A percentile compares a stretch with the other conserved stretches of the same genome.
Evolutionary conservation across 2,888 invertebrate species (phyloP).

Genomic region (Arenicola marina): DNA sequence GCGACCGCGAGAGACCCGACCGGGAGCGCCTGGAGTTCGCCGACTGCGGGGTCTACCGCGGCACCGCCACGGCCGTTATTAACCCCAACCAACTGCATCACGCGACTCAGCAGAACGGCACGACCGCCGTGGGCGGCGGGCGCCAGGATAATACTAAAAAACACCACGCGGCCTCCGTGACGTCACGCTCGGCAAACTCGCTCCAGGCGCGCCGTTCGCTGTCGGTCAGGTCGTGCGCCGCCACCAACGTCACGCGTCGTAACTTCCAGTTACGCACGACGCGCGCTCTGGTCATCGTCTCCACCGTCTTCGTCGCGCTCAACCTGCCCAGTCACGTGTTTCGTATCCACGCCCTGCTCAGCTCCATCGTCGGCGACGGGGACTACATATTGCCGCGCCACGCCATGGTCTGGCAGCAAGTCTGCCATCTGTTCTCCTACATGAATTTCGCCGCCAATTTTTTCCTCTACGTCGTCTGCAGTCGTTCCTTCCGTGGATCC

Average conservation of each 20-base stretch:
- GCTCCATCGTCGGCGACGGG: not conserved
- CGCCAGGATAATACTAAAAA: too few species aligned
- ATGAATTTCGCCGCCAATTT: conserved; percentile 24
- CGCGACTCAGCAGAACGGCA: too few species aligned
- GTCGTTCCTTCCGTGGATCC: conserved; percentile 14
- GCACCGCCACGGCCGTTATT: too few species aligned
- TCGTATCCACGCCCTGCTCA: conserved; percentile 2
- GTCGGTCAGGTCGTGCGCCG: not conserved
- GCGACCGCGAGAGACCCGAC: too few species aligned
- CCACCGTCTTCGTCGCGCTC: conserved; percentile 22
- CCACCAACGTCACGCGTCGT: not conserved
- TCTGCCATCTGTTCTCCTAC: conserved; percentile 23
- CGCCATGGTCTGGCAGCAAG: conserved; percentile 14
- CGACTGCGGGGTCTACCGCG: too few species aligned
- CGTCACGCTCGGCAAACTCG: not conserved
- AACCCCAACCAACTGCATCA: too few species aligned
- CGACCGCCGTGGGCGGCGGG: not conserved
- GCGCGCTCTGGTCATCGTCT: conserved; percentile 22
- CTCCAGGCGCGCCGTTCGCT: not conserved
- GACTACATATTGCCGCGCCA: not conserved
- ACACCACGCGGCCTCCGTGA: not conserved
- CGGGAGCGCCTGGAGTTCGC: too few species aligned
- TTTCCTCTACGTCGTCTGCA: conserved; percentile 25
- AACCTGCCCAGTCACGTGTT: conserved; percentile 29
- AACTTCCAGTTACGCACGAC: conserved; percentile 22